Evolutionary conservation across 1,140 invertebrate species (phyloP).

Genomic region (Chrysopa pallens): DNA sequence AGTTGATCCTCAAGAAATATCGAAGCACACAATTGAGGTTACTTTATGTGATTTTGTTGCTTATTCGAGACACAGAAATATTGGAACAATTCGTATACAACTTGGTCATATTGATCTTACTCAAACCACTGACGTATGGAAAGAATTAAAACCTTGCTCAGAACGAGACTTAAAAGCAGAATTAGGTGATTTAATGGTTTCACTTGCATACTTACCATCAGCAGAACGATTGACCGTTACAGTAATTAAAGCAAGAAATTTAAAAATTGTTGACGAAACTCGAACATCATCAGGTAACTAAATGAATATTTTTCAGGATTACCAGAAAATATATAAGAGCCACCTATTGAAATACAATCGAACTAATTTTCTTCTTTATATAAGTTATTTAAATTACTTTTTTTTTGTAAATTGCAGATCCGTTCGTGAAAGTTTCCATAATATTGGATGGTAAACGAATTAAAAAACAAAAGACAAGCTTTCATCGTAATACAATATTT

Average conservation of each 20-base stretch:
- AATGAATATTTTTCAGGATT: conserved; percentile 12
- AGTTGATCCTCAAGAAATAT: conserved; percentile 38
- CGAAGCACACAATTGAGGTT: conserved; percentile 28
- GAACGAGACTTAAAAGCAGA: conserved; percentile 26
- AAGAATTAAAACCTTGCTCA: conserved; percentile 22
- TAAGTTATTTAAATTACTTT: neutral
- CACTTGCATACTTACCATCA: conserved; percentile 40
- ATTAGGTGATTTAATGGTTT: conserved; percentile 46
- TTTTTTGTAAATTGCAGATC: conserved; percentile 31
- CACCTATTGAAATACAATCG: no score
- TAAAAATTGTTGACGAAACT: conserved; percentile 32
- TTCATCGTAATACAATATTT: conserved; percentile 63
- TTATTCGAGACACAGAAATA: conserved; percentile 35
- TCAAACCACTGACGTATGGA: conserved; percentile 21
- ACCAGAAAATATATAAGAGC: neutral
- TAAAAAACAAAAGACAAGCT: conserved; percentile 78
- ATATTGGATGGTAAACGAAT: conserved; percentile 51
- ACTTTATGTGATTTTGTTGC: conserved; percentile 48
- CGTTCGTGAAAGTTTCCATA: conserved; percentile 70
- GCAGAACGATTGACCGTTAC: conserved; percentile 48
- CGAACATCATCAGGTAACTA: conserved; percentile 24
- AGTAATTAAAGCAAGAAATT: conserved; percentile 42
- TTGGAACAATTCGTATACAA: conserved; percentile 32
- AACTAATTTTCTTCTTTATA: no score
- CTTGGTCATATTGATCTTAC: conserved; percentile 25